These are phyloP conservation scores for Drosophila neonasuta DNA, from an alignment of 2,888 invertebrate species.

Conservation along the genomic window DNA sequence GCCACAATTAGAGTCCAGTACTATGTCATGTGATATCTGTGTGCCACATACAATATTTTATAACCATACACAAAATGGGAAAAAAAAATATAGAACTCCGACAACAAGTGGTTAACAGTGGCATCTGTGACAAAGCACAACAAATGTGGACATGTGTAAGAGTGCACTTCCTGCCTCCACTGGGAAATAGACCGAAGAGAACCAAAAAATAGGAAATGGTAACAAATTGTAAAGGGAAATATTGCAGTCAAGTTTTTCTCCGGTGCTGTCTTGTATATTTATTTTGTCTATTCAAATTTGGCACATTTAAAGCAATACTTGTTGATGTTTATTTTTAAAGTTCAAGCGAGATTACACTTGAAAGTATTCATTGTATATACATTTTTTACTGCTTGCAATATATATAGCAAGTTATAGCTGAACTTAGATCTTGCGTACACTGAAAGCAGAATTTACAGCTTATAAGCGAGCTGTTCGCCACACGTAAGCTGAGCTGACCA, in stretches of 20 bases:
- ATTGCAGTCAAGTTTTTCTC: slow-evolving; percentile 4
- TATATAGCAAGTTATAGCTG: too few species aligned
- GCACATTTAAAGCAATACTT: not conserved
- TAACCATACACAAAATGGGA: slow-evolving; percentile 8
- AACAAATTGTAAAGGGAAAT: slow-evolving; percentile 14
- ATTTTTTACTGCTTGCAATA: too few species aligned
- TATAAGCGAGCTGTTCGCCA: too few species aligned
- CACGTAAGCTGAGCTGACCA: too few species aligned
- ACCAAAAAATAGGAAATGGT: slow-evolving; percentile 1
- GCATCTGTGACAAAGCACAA: slow-evolving; percentile 28
- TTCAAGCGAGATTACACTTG: too few species aligned
- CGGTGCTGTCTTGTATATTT: not conserved
- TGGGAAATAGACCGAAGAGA: slow-evolving; percentile 11
- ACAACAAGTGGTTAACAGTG: slow-evolving; percentile 53
- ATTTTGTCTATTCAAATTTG: not conserved
- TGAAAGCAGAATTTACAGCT: too few species aligned
- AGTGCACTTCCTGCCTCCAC: slow-evolving; percentile 22
- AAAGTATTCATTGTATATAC: too few species aligned
- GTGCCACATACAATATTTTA: slow-evolving; percentile 21
- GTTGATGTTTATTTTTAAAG: too few species aligned
- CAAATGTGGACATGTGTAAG: slow-evolving; percentile 47
- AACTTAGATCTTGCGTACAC: too few species aligned
- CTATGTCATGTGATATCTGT: slow-evolving; percentile 2
- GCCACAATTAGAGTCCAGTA: slow-evolving; percentile 51
- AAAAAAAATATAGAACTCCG: not conserved